These are phyloP conservation scores for Gadus macrocephalus DNA, from an alignment of 2,113 vertebrate genomes.

Conservation along the genomic window DNA sequence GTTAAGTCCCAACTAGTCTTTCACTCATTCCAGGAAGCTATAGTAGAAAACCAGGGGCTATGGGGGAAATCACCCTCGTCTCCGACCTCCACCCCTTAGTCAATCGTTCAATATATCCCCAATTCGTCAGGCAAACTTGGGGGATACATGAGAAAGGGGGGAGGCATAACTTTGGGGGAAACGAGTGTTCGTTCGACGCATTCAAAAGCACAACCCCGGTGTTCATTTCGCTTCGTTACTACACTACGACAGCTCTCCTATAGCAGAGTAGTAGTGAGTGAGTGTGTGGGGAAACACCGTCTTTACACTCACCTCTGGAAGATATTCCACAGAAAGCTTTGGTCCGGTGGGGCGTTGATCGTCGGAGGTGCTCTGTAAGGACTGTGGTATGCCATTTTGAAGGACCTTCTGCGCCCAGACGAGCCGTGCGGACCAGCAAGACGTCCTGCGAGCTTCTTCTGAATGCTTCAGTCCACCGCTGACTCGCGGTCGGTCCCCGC, in stretches of 20 bases:
- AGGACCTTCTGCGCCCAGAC: conserved; percentile 19
- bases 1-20: too few relatives aligned
- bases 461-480: conserved; percentile 41
- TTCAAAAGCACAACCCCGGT: too few relatives aligned
- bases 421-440: neutral
- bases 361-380: conserved; percentile 69
- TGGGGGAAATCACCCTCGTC: too few relatives aligned
- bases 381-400: conserved; percentile 74
- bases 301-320: conserved; percentile 73
- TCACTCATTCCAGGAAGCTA: too few relatives aligned
- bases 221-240: neutral
- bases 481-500: conserved; percentile 41
- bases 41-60: too few relatives aligned
- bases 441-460: conserved; percentile 32
- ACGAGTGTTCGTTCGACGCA: too few relatives aligned
- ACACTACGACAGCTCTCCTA: conserved; percentile 30
- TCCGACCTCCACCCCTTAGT: too few relatives aligned
- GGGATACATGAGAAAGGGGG: too few relatives aligned
- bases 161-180: too few relatives aligned
- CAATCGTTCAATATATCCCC: too few relatives aligned
- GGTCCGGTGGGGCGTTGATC: conserved; percentile 65
- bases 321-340: conserved; percentile 77
- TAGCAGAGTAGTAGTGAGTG: conserved; percentile 21
- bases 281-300: conserved; percentile 3
- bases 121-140: too few relatives aligned